phyloP scores from a whole-genome alignment of 23 tunicate species.

The Styela plicata region DNA sequence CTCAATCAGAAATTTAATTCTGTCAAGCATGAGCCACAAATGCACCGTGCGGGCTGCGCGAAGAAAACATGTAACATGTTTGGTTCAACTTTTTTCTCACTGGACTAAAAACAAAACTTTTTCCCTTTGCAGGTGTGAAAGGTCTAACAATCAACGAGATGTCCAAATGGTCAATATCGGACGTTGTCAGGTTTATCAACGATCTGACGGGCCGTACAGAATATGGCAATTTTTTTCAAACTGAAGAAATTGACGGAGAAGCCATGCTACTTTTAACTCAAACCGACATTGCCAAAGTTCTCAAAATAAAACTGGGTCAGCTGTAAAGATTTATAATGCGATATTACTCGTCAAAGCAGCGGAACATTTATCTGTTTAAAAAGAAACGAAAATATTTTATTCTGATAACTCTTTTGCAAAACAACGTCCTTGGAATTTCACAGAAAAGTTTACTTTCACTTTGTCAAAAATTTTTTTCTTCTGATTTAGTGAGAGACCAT shows the following conservation, averaged over 20 bases:
- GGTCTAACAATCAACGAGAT: slow-evolving; percentile 44
- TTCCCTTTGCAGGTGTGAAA: slow-evolving; percentile 30
- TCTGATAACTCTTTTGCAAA: too few species aligned
- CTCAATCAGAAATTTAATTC: not conserved
- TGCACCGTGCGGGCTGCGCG: too few species aligned
- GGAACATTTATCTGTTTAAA: slow-evolving; percentile 29
- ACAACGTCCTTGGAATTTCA: too few species aligned
- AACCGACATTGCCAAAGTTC: slow-evolving; percentile 57
- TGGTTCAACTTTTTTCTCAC: too few species aligned
- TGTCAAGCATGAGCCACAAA: not conserved
- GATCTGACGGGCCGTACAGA: slow-evolving; percentile 58
- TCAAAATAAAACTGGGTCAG: slow-evolving; percentile 72
- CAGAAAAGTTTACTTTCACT: too few species aligned
- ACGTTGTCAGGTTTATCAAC: slow-evolving; percentile 42
- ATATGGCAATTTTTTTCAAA: slow-evolving; percentile 32
- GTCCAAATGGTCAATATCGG: slow-evolving; percentile 32
- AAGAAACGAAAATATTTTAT: too few species aligned
- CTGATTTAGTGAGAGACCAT: too few species aligned
- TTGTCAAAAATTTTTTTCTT: too few species aligned
- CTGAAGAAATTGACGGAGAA: slow-evolving; percentile 77
- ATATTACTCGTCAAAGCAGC: slow-evolving; percentile 54
- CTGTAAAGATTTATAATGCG: slow-evolving; percentile 70
- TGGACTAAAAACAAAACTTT: too few species aligned
- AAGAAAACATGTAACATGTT: too few species aligned
- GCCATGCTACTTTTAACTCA: slow-evolving; percentile 64